These are phyloP conservation scores for Odontomyia ornata DNA, from an alignment of 2,888 invertebrate species.

Conservation along the genomic window DNA sequence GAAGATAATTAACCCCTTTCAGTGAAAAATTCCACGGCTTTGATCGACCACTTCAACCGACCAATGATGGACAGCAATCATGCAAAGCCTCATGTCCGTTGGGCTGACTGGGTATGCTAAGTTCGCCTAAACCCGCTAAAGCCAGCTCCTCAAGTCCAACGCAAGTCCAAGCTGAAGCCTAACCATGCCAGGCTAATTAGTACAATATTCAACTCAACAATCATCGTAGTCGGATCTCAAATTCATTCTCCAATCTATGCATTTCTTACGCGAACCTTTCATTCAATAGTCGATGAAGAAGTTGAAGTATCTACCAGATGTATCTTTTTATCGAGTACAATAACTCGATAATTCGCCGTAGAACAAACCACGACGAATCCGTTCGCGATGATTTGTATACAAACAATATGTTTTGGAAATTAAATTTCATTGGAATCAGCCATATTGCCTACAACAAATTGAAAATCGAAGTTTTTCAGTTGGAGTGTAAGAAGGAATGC, in stretches of 20 bases:
- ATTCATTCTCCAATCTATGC: too few relatives aligned
- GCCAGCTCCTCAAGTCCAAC: neutral
- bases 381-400: conserved; percentile 43
- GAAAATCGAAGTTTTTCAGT: conserved; percentile 19
- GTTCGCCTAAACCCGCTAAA: neutral
- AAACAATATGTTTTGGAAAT: conserved; percentile 42
- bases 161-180: neutral
- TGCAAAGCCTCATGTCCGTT: neutral
- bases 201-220: conserved; percentile 32
- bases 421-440: conserved; percentile 41
- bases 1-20: conserved; percentile 44
- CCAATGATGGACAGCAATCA: conserved; percentile 20
- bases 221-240: neutral
- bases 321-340: conserved; percentile 36
- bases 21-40: conserved; percentile 31
- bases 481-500: neutral
- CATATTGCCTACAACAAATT: conserved; percentile 41
- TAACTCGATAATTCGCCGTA: conserved; percentile 40
- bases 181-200: conserved; percentile 38
- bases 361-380: conserved; percentile 41
- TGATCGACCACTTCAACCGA: conserved; percentile 14
- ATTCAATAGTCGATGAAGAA: neutral
- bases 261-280: neutral
- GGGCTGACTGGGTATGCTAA: neutral
- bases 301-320: neutral